These are phyloP conservation scores for Malthinus seriepunctatus DNA, from an alignment of 2,888 invertebrate genomes.

Conservation along the genomic window DNA sequence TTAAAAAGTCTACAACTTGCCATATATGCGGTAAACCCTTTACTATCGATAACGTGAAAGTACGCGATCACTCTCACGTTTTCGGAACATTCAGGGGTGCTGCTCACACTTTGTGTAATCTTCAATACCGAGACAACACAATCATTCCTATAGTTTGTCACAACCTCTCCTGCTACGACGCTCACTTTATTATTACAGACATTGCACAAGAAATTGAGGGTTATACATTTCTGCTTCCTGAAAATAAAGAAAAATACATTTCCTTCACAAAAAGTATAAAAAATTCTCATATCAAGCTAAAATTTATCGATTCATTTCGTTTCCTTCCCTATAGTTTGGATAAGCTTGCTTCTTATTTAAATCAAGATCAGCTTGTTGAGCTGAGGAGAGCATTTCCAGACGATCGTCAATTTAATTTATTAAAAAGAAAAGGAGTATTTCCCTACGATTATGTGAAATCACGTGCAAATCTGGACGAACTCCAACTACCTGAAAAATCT, in stretches of 20 bases:
- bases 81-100: conserved; percentile 33
- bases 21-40: conserved; percentile 20
- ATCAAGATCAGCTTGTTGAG: conserved; percentile 25
- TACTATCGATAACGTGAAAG: conserved; percentile 7
- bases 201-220: conserved; percentile 33
- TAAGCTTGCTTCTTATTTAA: conserved; percentile 35
- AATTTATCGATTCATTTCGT: conserved; percentile 35
- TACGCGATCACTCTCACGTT: conserved; percentile 37
- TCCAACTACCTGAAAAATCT: conserved; percentile 22
- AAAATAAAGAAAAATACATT: conserved; percentile 36
- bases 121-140: conserved; percentile 33
- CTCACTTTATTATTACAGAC: conserved; percentile 35
- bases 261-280: conserved; percentile 33
- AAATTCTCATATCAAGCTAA: conserved; percentile 33
- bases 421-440: conserved; percentile 38
- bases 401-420: conserved; percentile 6
- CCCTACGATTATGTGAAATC: conserved; percentile 38
- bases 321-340: conserved; percentile 34
- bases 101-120: conserved; percentile 36
- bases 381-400: not conserved
- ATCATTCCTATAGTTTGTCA: conserved; percentile 39
- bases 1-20: conserved; percentile 4
- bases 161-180: conserved; percentile 35
- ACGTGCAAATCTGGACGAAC: conserved; percentile 19
- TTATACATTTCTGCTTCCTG: conserved; percentile 26